Conservation (phyloP, 2,888 invertebrate genomes). For the Sicus ferrugineus region DNA sequence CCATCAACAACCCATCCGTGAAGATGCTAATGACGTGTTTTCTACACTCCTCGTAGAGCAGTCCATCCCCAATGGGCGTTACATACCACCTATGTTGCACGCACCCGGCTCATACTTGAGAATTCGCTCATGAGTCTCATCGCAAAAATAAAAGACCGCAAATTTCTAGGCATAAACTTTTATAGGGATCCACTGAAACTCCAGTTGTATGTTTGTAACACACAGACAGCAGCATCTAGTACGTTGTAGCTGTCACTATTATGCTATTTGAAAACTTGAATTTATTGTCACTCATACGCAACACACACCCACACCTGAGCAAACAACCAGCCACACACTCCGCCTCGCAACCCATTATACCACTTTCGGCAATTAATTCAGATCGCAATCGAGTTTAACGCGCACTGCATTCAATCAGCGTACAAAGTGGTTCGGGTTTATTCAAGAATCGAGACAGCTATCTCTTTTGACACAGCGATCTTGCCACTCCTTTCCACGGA, state of each 20-base stretch:
- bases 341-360: background rate
- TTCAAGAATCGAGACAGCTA: background rate
- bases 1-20: too few relatives aligned
- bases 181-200: too few relatives aligned
- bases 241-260: background rate
- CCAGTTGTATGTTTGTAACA: too few relatives aligned
- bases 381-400: background rate
- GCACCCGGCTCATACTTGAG: too few relatives aligned
- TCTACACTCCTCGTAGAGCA: too few relatives aligned
- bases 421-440: conserved; percentile 10
- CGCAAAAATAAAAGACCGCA: too few relatives aligned
- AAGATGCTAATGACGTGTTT: too few relatives aligned
- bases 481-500: background rate
- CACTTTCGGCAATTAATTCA: conserved; percentile 7
- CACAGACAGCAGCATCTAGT: too few relatives aligned
- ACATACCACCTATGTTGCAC: too few relatives aligned
- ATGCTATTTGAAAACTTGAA: background rate
- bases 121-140: too few relatives aligned
- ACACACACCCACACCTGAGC: background rate
- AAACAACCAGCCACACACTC: background rate
- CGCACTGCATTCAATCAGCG: conserved; percentile 10
- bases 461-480: background rate
- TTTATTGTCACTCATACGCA: background rate
- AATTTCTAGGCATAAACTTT: too few relatives aligned
- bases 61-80: too few relatives aligned